These are phyloP conservation scores for Phyllostomus discolor DNA, from an alignment of 2,113 vertebrate genomes.

Conservation along the genomic window DNA sequence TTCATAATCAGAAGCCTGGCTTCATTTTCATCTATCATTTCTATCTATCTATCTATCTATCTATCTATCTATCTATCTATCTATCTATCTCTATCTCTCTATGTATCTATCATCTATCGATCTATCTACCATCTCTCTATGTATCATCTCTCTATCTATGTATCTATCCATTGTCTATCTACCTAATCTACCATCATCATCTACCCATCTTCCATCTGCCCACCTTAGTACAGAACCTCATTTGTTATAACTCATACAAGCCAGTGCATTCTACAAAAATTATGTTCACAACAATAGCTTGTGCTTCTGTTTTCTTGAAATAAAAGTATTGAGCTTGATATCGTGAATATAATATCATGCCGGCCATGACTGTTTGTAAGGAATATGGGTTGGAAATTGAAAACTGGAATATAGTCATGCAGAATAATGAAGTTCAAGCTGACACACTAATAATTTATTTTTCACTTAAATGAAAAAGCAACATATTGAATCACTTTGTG, in stretches of 20 bases:
- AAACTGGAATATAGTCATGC: neutral
- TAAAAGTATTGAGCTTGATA: neutral
- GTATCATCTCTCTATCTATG: neutral
- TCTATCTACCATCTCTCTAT: neutral
- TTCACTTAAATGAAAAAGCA: neutral
- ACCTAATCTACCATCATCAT: too few relatives aligned
- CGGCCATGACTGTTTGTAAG: neutral
- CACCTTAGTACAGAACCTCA: neutral
- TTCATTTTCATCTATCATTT: neutral
- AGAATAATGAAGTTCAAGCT: neutral
- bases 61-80: neutral
- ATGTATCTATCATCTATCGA: neutral
- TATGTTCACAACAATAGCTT: neutral
- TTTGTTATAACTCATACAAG: neutral
- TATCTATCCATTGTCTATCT: neutral
- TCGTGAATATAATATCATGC: neutral
- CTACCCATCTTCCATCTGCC: neutral
- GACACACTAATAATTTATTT: neutral
- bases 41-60: neutral
- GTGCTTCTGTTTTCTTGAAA: neutral
- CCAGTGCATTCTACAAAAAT: neutral
- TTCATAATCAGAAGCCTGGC: neutral
- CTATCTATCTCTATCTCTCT: neutral
- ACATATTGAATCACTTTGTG: neutral
- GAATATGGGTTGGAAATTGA: neutral